Evolutionary conservation across 2,888 invertebrate species (phyloP).

Genomic region (Coleophora deauratella): DNA sequence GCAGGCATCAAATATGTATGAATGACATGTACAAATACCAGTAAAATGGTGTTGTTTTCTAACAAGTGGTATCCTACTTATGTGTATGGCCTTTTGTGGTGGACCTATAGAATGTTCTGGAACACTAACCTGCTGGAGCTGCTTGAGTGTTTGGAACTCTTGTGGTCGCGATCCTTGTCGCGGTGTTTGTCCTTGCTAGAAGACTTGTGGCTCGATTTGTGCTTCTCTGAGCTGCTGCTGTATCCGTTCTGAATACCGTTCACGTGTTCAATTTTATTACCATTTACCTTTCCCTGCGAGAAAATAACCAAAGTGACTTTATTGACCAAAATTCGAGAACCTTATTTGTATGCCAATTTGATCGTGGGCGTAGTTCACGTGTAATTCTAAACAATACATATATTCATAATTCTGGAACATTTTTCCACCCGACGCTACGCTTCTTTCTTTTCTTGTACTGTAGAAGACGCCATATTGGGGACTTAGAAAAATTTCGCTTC

Average conservation of each 20-base stretch:
- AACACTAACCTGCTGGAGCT: conserved; percentile 67
- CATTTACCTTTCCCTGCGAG: conserved; percentile 68
- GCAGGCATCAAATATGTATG: too few relatives aligned
- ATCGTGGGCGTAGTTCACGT: background rate
- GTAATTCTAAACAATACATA: background rate
- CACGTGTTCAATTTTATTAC: conserved; percentile 76
- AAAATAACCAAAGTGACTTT: conserved; percentile 12
- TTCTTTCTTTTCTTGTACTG: conserved; percentile 69
- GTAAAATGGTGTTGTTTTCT: too few relatives aligned
- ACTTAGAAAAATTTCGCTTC: conserved; percentile 79
- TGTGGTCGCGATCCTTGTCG: conserved; percentile 78
- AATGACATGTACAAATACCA: too few relatives aligned
- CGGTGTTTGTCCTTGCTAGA: conserved; percentile 81
- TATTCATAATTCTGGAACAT: conserved; percentile 15
- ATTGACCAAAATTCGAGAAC: background rate
- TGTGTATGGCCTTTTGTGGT: background rate
- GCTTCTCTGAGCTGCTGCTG: conserved; percentile 64
- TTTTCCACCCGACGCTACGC: conserved; percentile 53
- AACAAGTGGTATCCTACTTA: too few relatives aligned
- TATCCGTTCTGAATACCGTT: conserved; percentile 90
- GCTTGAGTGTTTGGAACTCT: conserved; percentile 65
- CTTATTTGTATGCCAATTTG: background rate
- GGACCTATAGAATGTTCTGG: conserved; percentile 40
- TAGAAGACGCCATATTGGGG: conserved; percentile 90
- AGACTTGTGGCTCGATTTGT: conserved; percentile 78